These are phyloP conservation scores for Chirona hameri DNA, from an alignment of 2,888 invertebrate genomes.

Conservation along the genomic window DNA sequence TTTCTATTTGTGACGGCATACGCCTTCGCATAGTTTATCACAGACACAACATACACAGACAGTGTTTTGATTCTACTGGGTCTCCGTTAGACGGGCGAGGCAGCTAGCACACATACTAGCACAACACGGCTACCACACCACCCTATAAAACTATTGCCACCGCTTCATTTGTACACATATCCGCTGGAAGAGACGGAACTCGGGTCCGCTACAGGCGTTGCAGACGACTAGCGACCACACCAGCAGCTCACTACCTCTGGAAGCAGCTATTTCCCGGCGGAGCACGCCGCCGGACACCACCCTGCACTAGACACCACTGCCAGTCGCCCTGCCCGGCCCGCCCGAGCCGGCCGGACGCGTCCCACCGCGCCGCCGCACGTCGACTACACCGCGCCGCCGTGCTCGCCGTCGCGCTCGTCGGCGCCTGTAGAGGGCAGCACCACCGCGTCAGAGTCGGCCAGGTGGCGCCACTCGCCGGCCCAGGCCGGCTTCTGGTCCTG, in stretches of 20 bases:
- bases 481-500: neutral
- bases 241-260: neutral
- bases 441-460: neutral
- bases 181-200: slow-evolving; percentile 3
- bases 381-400: neutral
- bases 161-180: slow-evolving; percentile 13
- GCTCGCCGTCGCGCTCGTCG: neutral
- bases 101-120: slow-evolving; percentile 22
- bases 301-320: neutral
- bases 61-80: slow-evolving; percentile 8
- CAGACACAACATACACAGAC: slow-evolving; percentile 2
- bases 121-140: neutral
- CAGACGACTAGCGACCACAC: neutral
- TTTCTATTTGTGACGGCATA: neutral
- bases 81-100: slow-evolving; percentile 5
- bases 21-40: slow-evolving; percentile 1
- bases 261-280: neutral
- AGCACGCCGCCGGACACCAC: neutral
- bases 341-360: too few relatives aligned
- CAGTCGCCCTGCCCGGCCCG: too few relatives aligned
- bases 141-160: slow-evolving; percentile 26
- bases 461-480: slow-evolving; percentile 14
- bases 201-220: neutral
- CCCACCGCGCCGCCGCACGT: neutral
- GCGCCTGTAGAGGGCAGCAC: neutral